Conservation (phyloP, 1,140 invertebrate genomes). For the Conus ventricosus region DNA sequence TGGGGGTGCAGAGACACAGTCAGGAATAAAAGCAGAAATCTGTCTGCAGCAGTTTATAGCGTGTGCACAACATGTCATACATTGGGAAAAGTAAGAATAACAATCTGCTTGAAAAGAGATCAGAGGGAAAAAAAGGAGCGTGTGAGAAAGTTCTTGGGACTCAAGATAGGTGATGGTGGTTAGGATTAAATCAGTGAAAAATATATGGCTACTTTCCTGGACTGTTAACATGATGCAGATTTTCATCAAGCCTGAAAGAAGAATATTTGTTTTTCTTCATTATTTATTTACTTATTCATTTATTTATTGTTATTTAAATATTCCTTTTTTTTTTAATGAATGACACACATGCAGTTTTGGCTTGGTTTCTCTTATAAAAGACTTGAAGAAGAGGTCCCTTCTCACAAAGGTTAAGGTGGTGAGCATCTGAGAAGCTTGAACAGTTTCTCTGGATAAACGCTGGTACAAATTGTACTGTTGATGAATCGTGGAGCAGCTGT, state of each 20-base stretch:
- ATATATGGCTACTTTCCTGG: background rate
- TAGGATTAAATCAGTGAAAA: background rate
- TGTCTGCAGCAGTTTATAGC: background rate
- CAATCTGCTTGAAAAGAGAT: background rate
- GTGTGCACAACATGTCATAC: background rate
- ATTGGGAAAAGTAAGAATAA: background rate
- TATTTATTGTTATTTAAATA: background rate
- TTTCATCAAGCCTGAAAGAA: conserved; percentile 13
- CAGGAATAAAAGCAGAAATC: background rate
- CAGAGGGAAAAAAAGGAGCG: background rate
- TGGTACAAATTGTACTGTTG: conserved; percentile 10
- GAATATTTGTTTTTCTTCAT: background rate
- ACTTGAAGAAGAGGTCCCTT: conserved; percentile 7
- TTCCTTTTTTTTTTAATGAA: background rate
- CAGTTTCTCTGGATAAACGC: background rate
- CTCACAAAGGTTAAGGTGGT: background rate
- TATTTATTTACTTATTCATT: background rate
- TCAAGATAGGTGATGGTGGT: background rate
- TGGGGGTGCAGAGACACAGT: background rate
- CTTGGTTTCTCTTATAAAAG: conserved; percentile 25
- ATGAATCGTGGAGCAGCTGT: background rate
- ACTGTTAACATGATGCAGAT: background rate
- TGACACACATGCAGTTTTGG: conserved; percentile 32
- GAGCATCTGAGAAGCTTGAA: background rate
- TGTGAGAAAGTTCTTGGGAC: background rate